Conservation (phyloP, 2,797 vertebrate genomes). For the Mallotus villosus region DNA sequence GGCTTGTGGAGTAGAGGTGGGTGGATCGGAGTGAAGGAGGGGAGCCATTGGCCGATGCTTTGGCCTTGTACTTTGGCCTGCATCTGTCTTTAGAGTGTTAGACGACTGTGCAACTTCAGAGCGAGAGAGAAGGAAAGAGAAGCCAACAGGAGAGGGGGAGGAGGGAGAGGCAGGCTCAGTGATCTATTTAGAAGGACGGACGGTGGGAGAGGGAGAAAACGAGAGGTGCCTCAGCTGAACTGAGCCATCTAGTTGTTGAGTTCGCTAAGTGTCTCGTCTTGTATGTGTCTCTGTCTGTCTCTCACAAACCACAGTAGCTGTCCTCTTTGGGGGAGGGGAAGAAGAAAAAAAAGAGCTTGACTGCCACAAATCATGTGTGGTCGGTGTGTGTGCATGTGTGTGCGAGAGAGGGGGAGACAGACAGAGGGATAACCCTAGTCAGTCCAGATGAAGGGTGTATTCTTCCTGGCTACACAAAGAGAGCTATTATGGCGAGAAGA, state of each 20-base stretch:
- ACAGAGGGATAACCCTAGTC: conserved; percentile 47
- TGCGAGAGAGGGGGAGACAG: conserved; percentile 18
- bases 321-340: conserved; percentile 21
- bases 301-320: conserved; percentile 18
- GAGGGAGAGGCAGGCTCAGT: conserved; percentile 22
- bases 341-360: conserved; percentile 29
- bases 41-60: conserved; percentile 61
- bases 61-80: conserved; percentile 65
- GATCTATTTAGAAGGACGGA: conserved; percentile 26
- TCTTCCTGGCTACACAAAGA: conserved; percentile 55
- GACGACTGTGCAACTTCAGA: conserved; percentile 31
- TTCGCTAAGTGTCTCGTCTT: conserved; percentile 12
- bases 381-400: conserved; percentile 21
- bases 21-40: conserved; percentile 37
- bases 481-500: conserved; percentile 44
- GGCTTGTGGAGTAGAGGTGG: conserved; percentile 16
- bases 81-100: conserved; percentile 55
- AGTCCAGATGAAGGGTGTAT: conserved; percentile 50
- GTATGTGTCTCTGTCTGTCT: background rate
- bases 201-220: conserved; percentile 13
- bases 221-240: conserved; percentile 3
- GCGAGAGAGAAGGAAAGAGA: conserved; percentile 19
- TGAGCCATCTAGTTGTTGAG: conserved; percentile 31
- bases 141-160: conserved; percentile 25
- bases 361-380: conserved; percentile 45